Percentiles rank a stretch among this genome's conserved stretches.
These are phyloP conservation scores for Asarcornis scutulata DNA, from an alignment of 2,113 vertebrate species.

Conservation along the genomic window DNA sequence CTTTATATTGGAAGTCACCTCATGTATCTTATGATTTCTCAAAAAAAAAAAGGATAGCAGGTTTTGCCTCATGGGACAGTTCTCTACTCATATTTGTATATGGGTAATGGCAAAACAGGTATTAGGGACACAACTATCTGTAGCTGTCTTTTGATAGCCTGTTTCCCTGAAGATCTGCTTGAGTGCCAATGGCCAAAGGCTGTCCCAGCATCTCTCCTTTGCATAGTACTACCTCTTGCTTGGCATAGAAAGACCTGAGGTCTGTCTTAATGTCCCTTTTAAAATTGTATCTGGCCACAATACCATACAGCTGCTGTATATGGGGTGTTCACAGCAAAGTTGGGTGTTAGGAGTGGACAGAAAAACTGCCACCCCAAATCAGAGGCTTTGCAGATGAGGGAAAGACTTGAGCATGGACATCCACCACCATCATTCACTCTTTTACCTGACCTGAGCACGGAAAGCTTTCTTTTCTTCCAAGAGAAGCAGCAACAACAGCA, in stretches of 20 bases:
- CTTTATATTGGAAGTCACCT: background rate
- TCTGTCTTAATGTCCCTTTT: no score
- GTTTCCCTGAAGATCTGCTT: background rate
- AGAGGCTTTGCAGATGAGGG: background rate
- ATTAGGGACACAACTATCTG: no score
- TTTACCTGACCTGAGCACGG: background rate
- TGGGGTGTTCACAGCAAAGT: fast-evolving
- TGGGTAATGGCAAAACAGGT: fast-evolving
- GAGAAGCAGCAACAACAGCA: background rate
- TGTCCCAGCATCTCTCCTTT: background rate
- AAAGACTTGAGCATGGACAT: background rate
- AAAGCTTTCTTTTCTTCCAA: background rate
- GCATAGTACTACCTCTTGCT: background rate
- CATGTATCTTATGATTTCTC: background rate
- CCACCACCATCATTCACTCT: background rate
- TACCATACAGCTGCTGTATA: no score
- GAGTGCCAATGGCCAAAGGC: background rate
- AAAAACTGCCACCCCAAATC: background rate
- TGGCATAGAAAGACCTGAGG: background rate
- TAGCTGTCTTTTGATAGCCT: background rate
- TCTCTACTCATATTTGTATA: background rate
- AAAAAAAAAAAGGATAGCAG: background rate
- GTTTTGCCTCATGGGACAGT: background rate
- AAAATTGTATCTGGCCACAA: background rate
- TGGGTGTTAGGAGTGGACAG: fast-evolving